Percentiles rank a stretch among this genome's conserved stretches.
phyloP scores from a whole-genome alignment of 1,140 invertebrate genomes.

The Bombus waltoni region DNA sequence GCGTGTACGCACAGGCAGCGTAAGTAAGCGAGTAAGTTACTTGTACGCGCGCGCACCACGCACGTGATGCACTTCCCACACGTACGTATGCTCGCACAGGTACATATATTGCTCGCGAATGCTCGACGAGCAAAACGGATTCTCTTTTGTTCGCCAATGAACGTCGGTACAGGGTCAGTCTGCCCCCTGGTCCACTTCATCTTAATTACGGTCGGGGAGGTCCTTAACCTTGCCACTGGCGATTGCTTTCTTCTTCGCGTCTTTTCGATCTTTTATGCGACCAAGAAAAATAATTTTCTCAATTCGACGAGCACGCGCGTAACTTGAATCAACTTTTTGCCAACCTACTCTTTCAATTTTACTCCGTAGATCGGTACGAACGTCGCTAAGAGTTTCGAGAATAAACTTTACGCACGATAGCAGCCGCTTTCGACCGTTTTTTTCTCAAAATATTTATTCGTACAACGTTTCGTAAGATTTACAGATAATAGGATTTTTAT shows the following conservation, averaged over 20 bases:
- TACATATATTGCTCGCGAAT: background rate
- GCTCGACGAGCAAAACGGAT: slow-evolving; percentile 33
- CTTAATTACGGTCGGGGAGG: slow-evolving; percentile 21
- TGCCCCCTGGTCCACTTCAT: slow-evolving; percentile 28
- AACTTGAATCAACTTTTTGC: background rate
- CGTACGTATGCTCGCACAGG: background rate
- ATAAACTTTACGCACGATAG: no score
- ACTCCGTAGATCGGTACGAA: no score
- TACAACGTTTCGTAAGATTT: no score
- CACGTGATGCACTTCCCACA: background rate
- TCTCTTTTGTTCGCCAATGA: slow-evolving; percentile 44
- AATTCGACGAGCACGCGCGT: background rate
- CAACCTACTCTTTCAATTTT: no score
- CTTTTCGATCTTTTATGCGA: background rate
- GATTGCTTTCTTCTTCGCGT: background rate
- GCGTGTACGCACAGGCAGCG: background rate
- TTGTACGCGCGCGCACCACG: no score
- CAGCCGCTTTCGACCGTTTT: no score
- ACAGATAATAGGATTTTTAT: no score
- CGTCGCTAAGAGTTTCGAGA: no score
- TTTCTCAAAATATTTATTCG: no score
- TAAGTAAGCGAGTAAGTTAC: background rate
- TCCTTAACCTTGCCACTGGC: slow-evolving; percentile 25
- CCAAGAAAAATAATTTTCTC: background rate
- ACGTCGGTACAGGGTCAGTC: slow-evolving; percentile 8